Conservation (phyloP, 2,888 invertebrate genomes). For the Cybosia mesomella region DNA sequence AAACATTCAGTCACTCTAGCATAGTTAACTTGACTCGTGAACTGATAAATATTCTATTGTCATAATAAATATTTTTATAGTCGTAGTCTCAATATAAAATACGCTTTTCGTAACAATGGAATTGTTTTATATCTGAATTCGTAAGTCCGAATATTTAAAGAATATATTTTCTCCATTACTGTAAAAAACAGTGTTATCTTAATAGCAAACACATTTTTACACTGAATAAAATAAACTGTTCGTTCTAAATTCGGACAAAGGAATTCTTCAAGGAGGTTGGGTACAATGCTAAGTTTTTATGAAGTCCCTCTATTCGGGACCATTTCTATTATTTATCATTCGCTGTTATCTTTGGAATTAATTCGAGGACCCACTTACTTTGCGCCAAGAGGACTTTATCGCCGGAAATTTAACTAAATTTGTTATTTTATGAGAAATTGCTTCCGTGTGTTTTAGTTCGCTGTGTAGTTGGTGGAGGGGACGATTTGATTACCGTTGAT, state of each 20-base stretch:
- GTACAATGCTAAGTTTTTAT: conserved; percentile 51
- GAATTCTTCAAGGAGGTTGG: conserved; percentile 37
- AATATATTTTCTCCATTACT: not conserved
- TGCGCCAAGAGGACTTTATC: conserved; percentile 64
- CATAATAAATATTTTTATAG: not conserved
- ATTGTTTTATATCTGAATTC: not conserved
- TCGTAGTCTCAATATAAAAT: not conserved
- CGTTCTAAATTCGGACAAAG: conserved; percentile 41
- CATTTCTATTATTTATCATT: conserved; percentile 63
- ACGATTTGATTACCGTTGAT: not conserved
- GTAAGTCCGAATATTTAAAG: not conserved
- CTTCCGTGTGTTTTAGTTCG: conserved; percentile 21
- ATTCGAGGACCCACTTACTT: conserved; percentile 64
- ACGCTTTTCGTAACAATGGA: not conserved
- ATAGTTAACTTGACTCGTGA: not conserved
- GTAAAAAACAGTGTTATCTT: conserved; percentile 22
- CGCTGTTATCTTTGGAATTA: conserved; percentile 69
- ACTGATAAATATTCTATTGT: conserved; percentile 1
- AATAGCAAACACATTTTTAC: conserved; percentile 44
- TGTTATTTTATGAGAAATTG: conserved; percentile 51
- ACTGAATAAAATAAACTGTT: conserved; percentile 49
- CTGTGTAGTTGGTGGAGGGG: not conserved
- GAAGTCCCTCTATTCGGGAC: conserved; percentile 47
- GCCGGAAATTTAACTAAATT: conserved; percentile 60
- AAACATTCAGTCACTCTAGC: not conserved